Evolutionary conservation across 2,113 vertebrate genomes (phyloP).

Genomic region (Penelope pileata): DNA sequence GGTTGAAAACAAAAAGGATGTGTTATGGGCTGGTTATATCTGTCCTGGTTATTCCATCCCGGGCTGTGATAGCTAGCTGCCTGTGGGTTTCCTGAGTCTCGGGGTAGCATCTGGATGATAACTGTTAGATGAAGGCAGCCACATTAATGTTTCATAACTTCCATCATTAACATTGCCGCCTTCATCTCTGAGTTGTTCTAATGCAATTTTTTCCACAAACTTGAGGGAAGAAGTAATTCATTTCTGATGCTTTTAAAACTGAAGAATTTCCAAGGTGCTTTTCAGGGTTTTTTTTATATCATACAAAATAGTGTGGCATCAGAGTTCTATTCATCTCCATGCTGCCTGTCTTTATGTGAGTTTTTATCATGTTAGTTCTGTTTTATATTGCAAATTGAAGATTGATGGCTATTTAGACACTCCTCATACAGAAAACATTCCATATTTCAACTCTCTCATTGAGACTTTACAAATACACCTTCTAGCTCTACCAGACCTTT

Average conservation of each 20-base stretch:
- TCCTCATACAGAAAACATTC: background rate
- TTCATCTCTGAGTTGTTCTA: background rate
- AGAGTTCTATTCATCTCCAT: rapidly evolving
- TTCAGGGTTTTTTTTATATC: background rate
- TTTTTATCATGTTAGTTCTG: background rate
- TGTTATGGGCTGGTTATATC: no score
- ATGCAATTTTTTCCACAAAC: background rate
- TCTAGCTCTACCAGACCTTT: background rate
- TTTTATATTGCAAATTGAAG: background rate
- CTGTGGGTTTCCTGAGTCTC: background rate
- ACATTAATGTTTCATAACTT: background rate
- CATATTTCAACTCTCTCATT: background rate
- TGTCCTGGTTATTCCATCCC: background rate
- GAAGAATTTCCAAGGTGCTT: background rate
- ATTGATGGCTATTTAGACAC: background rate
- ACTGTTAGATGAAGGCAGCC: background rate
- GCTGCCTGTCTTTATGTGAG: rapidly evolving
- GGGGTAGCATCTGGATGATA: background rate
- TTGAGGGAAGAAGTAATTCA: background rate
- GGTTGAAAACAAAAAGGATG: background rate
- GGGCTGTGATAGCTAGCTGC: background rate
- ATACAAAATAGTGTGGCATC: background rate
- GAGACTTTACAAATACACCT: background rate
- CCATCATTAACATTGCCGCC: rapidly evolving
- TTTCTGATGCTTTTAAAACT: background rate